Base-by-base conservation (phyloP, 2,888 invertebrate genomes). In the Dolichopus griseipennis region DNA sequence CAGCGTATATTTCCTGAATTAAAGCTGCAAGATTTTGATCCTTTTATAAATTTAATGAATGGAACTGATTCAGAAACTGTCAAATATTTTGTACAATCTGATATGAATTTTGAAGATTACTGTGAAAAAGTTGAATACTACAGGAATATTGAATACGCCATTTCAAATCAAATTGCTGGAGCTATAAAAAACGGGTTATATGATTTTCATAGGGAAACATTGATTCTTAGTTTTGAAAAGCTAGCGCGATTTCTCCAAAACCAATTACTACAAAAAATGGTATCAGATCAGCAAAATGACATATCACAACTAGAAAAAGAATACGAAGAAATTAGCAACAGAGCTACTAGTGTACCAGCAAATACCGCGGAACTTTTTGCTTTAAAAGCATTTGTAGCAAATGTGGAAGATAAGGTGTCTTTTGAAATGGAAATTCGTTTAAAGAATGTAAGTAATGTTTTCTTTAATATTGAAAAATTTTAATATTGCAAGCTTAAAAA, bases 321-420 rank as follows among this genome's bases (percentile, higher is more conserved):
- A 75, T 97, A 95, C 79, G 88, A 92, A 73, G 79, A 79, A 20
- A 94, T 95, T 70, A 87, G 92, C 0, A 90, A 89, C 72, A 90
- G 87, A 72, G 87, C 94, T 0, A 80, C 95, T 61, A 89, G 89
- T 0, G 85, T 90, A 0, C 97, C 97, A 0, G 84, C 85, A 10
- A 90, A 92, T 77, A 97, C 97, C 0, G 89, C 90, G 0, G 91
- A 93, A 71, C 80, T 97, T 65, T 93, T 96, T 90, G 88, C 88
- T 1, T 83, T 95, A 10, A 90, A 90, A 71, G 87, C 85, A 0
- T 96, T 90, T 80, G 89, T 90, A 64, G 85, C 87, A 69, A 87
- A 86, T 72, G 90, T 92, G 0, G 90, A 94, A 79, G 88, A 87
- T 6, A 84, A 87, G 65, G 82, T 88, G 0, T 81, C 92, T 1